phyloP scores from a whole-genome alignment of 2,797 vertebrate genomes.

The Siniperca obscura region DNA sequence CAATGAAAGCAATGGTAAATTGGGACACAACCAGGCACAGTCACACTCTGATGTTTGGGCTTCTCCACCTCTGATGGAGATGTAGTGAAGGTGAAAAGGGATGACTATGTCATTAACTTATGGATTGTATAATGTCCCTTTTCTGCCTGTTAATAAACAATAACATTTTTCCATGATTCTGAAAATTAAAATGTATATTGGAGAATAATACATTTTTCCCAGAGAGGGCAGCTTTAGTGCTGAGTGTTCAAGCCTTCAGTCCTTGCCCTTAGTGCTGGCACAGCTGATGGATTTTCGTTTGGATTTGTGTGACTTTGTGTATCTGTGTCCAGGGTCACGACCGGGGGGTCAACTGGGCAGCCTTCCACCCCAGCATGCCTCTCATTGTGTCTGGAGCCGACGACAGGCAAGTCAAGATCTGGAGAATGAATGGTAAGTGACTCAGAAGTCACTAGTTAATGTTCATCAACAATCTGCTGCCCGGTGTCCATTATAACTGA shows the following conservation, averaged over 20 bases:
- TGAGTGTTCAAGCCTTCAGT: background rate
- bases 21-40: background rate
- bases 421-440: slow-evolving; percentile 93
- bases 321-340: slow-evolving; percentile 89
- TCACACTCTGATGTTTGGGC: background rate
- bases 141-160: background rate
- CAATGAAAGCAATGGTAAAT: background rate
- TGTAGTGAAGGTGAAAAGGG: background rate
- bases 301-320: slow-evolving; percentile 7
- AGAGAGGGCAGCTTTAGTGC: background rate
- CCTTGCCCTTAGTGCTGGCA: background rate
- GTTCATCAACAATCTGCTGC: background rate
- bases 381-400: slow-evolving; percentile 97
- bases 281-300: background rate
- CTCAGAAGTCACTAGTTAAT: background rate
- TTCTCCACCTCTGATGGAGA: background rate
- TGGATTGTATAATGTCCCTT: background rate
- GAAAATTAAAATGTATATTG: background rate
- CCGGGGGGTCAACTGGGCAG: slow-evolving; percentile 97
- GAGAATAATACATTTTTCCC: no score
- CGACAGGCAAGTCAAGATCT: slow-evolving; percentile 97
- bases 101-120: background rate
- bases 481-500: no score
- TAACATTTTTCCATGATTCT: background rate
- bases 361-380: slow-evolving; percentile 97